These are phyloP conservation scores for Habrosyne pyritoides DNA, from an alignment of 2,888 invertebrate genomes.

Conservation along the genomic window DNA sequence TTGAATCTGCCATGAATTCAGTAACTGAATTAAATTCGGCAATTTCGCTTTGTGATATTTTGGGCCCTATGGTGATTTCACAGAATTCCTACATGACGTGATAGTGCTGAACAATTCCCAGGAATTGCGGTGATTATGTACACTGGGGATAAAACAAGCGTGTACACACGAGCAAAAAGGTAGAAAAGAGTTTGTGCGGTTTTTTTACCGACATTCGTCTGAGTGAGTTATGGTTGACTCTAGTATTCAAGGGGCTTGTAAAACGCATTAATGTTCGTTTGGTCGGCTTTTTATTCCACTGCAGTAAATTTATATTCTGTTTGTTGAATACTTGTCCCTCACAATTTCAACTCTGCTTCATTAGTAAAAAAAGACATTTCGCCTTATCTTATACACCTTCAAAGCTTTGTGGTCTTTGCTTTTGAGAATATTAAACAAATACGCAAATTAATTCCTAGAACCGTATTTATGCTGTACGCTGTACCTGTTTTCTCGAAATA, in stretches of 20 bases:
- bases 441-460: background rate
- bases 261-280: slow-evolving; percentile 1
- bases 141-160: slow-evolving; percentile 22
- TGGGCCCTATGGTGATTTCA: no score
- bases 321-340: background rate
- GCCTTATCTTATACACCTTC: background rate
- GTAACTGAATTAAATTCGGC: no score
- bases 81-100: background rate
- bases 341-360: no score
- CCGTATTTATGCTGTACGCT: no score
- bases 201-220: slow-evolving; percentile 30
- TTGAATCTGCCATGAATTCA: no score
- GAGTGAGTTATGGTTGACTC: slow-evolving; percentile 32
- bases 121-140: slow-evolving; percentile 34
- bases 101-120: slow-evolving; percentile 21
- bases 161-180: slow-evolving; percentile 32
- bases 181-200: slow-evolving; percentile 27
- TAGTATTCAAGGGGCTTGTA: slow-evolving; percentile 25
- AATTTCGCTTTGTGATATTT: no score
- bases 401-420: no score
- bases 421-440: background rate
- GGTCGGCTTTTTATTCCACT: background rate
- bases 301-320: background rate
- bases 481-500: no score
- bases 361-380: background rate